phyloP scores from a whole-genome alignment of 2,113 vertebrate species.

The Lutjanus erythropterus region DNA sequence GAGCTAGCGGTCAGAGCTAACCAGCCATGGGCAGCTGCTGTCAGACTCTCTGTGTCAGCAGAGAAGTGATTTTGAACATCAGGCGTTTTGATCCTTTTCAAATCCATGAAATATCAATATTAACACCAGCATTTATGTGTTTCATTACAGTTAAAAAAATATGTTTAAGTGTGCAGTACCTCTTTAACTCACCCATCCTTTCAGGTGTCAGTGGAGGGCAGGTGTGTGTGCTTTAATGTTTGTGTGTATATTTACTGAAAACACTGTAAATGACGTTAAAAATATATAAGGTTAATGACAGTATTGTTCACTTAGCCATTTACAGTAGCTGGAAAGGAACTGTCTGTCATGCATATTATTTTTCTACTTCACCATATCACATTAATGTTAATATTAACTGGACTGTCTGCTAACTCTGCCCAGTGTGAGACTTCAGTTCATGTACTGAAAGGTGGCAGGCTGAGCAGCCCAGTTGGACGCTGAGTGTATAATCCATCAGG shows the following conservation, averaged over 20 bases:
- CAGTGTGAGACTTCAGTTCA: not conserved
- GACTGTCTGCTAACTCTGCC: not conserved
- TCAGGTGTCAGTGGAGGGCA: too few species aligned
- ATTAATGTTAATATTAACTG: not conserved
- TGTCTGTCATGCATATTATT: not conserved
- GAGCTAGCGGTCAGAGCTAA: too few species aligned
- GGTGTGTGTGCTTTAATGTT: not conserved
- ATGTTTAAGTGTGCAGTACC: too few species aligned
- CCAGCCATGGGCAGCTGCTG: too few species aligned
- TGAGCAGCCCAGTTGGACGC: not conserved
- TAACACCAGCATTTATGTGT: too few species aligned
- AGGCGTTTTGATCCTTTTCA: too few species aligned
- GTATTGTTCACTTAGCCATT: not conserved
- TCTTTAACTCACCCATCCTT: too few species aligned
- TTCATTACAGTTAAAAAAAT: too few species aligned
- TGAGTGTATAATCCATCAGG: not conserved
- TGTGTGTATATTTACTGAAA: not conserved
- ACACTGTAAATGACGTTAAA: not conserved
- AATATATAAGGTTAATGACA: not conserved
- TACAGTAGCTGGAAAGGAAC: not conserved
- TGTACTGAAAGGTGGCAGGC: not conserved
- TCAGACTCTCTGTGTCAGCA: too few species aligned
- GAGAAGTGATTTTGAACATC: too few species aligned
- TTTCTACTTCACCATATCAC: not conserved
- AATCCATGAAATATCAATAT: too few species aligned